Conservation (phyloP, 2,797 vertebrate genomes). For the Pseudochirops cupreus region DNA sequence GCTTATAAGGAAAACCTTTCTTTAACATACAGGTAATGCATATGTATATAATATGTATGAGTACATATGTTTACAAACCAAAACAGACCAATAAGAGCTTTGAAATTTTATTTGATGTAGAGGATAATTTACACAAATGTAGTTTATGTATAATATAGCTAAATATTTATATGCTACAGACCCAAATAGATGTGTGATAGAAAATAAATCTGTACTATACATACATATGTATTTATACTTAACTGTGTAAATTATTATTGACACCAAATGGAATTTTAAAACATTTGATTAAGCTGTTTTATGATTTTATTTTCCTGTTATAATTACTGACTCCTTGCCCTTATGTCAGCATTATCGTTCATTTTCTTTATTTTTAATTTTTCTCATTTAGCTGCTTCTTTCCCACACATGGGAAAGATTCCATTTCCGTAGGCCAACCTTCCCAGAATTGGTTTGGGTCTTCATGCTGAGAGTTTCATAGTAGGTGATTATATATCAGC, state of each 20-base stretch:
- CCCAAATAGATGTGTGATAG: too few species aligned
- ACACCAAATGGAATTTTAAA: not conserved
- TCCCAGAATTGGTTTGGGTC: not conserved
- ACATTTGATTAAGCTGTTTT: not conserved
- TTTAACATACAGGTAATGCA: not conserved
- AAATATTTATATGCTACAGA: too few species aligned
- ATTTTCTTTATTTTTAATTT: not conserved
- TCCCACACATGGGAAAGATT: not conserved
- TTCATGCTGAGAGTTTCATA: not conserved
- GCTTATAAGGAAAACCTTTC: slow-evolving; percentile 12
- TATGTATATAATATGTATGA: too few species aligned
- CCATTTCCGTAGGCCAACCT: not conserved
- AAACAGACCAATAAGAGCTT: too few species aligned
- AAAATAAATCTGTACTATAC: too few species aligned
- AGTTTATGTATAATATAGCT: too few species aligned
- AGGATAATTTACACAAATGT: too few species aligned
- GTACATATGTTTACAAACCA: too few species aligned
- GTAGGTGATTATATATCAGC: not conserved
- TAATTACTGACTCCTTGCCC: not conserved
- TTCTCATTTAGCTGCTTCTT: not conserved
- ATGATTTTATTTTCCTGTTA: not conserved
- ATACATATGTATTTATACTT: too few species aligned
- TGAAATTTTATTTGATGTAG: too few species aligned
- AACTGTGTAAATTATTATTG: not conserved
- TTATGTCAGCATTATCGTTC: not conserved